Conservation (phyloP, 23 tunicate genomes). For the Trididemnum nubilum region DNA sequence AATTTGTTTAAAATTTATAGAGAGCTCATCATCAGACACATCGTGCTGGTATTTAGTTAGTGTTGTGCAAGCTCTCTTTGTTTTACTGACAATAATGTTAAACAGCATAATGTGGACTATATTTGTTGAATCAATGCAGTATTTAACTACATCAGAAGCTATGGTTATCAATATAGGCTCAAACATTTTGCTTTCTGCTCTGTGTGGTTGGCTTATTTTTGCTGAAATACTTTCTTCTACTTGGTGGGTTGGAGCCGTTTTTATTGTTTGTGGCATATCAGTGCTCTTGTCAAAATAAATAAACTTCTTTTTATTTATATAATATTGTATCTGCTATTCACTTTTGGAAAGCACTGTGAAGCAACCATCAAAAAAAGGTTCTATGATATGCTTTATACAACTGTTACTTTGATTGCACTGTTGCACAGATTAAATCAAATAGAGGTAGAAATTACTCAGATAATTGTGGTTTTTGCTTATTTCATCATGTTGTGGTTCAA, state of each 20-base stretch:
- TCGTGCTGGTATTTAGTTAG: slow-evolving; percentile 1
- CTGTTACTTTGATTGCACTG: too few species aligned
- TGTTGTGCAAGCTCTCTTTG: slow-evolving; percentile 22
- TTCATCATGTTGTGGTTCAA: too few species aligned
- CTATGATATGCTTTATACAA: too few species aligned
- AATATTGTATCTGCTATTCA: too few species aligned
- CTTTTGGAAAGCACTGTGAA: too few species aligned
- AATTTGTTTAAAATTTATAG: not conserved
- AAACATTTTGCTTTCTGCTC: slow-evolving; percentile 68
- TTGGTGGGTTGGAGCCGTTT: slow-evolving; percentile 78
- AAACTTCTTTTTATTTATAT: too few species aligned
- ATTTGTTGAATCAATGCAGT: slow-evolving; percentile 87
- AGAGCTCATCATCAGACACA: too few species aligned
- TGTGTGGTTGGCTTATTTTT: slow-evolving; percentile 61
- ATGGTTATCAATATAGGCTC: slow-evolving; percentile 66
- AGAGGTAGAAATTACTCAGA: too few species aligned
- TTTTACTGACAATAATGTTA: slow-evolving; percentile 35
- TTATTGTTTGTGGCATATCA: slow-evolving; percentile 61
- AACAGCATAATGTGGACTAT: slow-evolving; percentile 77
- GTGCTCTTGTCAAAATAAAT: slow-evolving; percentile 31
- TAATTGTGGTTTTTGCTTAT: too few species aligned
- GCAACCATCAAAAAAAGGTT: too few species aligned
- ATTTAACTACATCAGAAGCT: slow-evolving; percentile 58
- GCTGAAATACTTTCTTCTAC: slow-evolving; percentile 42
- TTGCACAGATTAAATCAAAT: too few species aligned